Base-by-base conservation (phyloP, 1,140 invertebrate genomes). In the Bradynema listronoti region DNA sequence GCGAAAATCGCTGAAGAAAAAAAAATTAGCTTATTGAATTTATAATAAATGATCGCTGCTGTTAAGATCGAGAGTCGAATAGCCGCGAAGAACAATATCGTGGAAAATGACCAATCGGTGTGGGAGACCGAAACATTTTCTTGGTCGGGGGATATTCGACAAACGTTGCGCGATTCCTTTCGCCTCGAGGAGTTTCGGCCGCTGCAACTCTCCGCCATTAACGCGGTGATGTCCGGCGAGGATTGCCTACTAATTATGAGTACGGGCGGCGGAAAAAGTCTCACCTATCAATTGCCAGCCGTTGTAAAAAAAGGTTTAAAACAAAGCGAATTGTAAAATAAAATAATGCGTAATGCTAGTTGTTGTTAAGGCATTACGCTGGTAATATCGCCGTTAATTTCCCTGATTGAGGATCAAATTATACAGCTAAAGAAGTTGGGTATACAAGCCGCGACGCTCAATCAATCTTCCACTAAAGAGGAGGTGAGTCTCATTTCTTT, bases 201-300 rank as follows among this genome's bases (percentile, higher is more conserved):
- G 2, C 93, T 92, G 80, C 94, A 99, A 75, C 79, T 92, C 51
- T 87, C 91, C 80, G 89, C 89, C 11, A 90, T 98, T 63, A 98
- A 97, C 81, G 91, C 91, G 7, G 86, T 88, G 0, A 68, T 97
- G 51, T 79, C 90, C 6, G 85, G 86, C 3, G 58, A 76, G 50
- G 73, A 74, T 43, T 55, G 42, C 22, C 29, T 61, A 27, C 30
- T 78, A 22, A 66, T 78, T 51, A 68, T 69, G 52, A 56, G 55
- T 65, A 63, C 88, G 62, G 91, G 91, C 14, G 89, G 88, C 66
- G 60, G 60, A 0, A 63, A 63, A 36, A 62, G 45, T 51, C n/a
- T 63, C 6, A 60, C 55, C 25, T 63, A 59, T 41, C 60, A 63
- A 47, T 19, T 63, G 22, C 39, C 60, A 11, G 29, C 58, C 14